Percentiles rank a stretch among this genome's conserved stretches.
Evolutionary conservation across 1,140 invertebrate genomes (phyloP).

Genomic region (Sesamia nonagrioides): DNA sequence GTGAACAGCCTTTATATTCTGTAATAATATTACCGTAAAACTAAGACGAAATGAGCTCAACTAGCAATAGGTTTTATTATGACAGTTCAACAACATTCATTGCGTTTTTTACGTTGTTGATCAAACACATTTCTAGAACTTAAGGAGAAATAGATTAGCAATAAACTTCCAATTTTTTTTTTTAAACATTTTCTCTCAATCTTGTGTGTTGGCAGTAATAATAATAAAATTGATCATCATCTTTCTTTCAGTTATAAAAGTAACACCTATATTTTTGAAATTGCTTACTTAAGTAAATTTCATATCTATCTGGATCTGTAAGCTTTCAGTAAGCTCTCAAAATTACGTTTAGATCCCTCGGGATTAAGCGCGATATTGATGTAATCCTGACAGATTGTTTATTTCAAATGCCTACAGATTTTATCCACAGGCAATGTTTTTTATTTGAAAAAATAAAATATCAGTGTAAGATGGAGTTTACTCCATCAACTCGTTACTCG

Average conservation of each 20-base stretch:
- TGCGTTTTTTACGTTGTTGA: too few relatives aligned
- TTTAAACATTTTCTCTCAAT: too few relatives aligned
- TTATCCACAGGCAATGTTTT: neutral
- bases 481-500: neutral
- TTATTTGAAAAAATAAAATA: neutral
- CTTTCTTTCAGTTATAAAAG: neutral
- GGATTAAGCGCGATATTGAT: conserved; percentile 18
- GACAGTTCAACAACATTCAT: too few relatives aligned
- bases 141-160: too few relatives aligned
- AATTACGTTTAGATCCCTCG: conserved; percentile 37
- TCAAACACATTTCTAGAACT: too few relatives aligned
- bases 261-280: neutral
- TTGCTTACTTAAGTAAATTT: neutral
- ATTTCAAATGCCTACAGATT: neutral
- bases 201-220: too few relatives aligned
- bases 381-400: conserved; percentile 15
- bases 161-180: too few relatives aligned
- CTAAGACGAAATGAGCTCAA: too few relatives aligned
- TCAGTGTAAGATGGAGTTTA: neutral
- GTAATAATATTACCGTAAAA: too few relatives aligned
- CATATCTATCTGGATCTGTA: neutral
- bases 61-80: too few relatives aligned
- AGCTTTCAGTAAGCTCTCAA: conserved; percentile 25
- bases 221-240: too few relatives aligned
- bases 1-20: neutral